Evolutionary conservation across 2,888 invertebrate species (phyloP).

Genomic region (Hipparchia semele): DNA sequence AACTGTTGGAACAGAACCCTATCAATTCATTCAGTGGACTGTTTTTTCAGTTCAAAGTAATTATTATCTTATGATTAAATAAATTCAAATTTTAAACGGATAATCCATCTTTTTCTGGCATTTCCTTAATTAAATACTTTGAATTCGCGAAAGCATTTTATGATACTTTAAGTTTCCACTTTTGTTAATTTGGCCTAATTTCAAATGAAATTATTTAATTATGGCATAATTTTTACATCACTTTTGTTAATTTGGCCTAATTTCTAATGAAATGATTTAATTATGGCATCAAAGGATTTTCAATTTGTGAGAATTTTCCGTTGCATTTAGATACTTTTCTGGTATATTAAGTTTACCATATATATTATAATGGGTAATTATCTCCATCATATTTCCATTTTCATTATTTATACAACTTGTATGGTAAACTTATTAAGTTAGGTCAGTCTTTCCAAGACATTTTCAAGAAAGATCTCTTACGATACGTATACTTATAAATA

Average conservation of each 20-base stretch:
- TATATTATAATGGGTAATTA: too few relatives aligned
- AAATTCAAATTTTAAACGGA: conserved; percentile 7
- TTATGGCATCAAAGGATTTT: too few relatives aligned
- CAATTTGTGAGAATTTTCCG: too few relatives aligned
- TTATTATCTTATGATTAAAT: neutral
- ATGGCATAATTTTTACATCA: neutral
- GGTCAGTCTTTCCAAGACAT: too few relatives aligned
- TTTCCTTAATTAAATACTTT: conserved; percentile 6
- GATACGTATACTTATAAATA: too few relatives aligned
- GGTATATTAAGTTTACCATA: too few relatives aligned
- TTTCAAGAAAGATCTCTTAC: too few relatives aligned
- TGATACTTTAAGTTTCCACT: neutral
- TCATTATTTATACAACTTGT: too few relatives aligned
- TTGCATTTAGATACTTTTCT: too few relatives aligned
- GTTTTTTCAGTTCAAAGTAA: conserved; percentile 1
- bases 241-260: neutral
- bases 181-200: neutral
- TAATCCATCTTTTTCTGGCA: neutral
- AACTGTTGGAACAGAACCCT: too few relatives aligned
- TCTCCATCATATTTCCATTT: too few relatives aligned
- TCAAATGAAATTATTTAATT: neutral
- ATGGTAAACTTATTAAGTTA: too few relatives aligned
- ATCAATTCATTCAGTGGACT: neutral
- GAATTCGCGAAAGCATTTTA: neutral
- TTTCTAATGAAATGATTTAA: neutral